phyloP scores from a whole-genome alignment of 2,797 vertebrate genomes.

The Mastacembelus armatus region DNA sequence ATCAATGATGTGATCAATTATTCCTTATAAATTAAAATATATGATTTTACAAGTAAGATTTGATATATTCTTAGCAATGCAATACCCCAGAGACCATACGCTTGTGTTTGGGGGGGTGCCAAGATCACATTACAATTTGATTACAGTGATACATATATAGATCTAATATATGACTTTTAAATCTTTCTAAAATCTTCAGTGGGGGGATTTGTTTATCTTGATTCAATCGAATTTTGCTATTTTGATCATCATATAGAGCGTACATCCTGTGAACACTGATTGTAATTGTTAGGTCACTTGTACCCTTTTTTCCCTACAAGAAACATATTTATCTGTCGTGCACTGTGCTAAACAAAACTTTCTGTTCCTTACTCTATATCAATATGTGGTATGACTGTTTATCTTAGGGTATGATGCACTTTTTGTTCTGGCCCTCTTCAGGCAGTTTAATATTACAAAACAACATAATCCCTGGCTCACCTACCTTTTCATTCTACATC shows the following conservation, averaged over 20 bases:
- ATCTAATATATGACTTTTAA: too few species aligned
- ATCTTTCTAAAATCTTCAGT: too few species aligned
- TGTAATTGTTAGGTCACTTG: neutral
- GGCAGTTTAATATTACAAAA: neutral
- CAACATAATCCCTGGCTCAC: neutral
- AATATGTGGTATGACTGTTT: neutral
- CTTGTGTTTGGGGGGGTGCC: conserved; percentile 51
- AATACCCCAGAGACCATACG: conserved; percentile 49
- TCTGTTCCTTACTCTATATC: too few species aligned
- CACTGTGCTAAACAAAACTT: too few species aligned
- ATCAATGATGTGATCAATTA: conserved; percentile 20
- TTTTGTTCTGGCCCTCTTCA: neutral
- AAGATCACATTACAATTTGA: too few species aligned
- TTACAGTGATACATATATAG: too few species aligned
- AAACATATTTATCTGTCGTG: neutral
- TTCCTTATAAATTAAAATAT: conserved; percentile 11
- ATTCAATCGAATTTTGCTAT: neutral
- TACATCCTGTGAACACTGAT: neutral
- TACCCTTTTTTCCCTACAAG: neutral
- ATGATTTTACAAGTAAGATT: conserved; percentile 18
- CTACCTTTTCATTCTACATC: neutral
- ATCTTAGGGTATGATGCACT: neutral
- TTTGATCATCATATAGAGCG: neutral
- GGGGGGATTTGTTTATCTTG: too few species aligned
- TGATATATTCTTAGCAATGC: conserved; percentile 36